Evolutionary conservation across 2,888 invertebrate genomes (phyloP).

Genomic region (Muscina levida): DNA sequence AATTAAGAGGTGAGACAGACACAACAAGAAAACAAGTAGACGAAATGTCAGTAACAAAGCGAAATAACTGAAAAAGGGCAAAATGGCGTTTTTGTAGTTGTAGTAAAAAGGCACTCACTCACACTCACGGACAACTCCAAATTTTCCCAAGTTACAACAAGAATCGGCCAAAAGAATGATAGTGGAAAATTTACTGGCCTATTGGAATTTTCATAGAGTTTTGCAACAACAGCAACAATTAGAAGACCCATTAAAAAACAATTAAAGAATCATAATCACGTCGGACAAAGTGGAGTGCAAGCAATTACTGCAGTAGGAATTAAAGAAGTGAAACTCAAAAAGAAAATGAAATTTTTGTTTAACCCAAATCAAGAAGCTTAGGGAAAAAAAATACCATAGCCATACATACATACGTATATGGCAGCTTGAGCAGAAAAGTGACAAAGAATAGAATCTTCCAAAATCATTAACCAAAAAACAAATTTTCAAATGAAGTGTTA

Average conservation of each 20-base stretch:
- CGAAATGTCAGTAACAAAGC: constrained; percentile 69
- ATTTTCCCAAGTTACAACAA: too few relatives aligned
- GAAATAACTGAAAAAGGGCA: constrained; percentile 71
- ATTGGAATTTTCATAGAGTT: constrained; percentile 22
- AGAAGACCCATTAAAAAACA: constrained; percentile 42
- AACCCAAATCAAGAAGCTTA: neutral
- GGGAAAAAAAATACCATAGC: neutral
- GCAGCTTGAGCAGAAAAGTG: too few relatives aligned
- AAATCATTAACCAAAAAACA: too few relatives aligned
- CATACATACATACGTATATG: neutral
- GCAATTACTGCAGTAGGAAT: too few relatives aligned
- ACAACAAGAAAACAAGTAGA: constrained; percentile 57
- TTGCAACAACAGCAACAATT: neutral
- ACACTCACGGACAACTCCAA: neutral
- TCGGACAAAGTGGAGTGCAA: neutral
- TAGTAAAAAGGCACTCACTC: constrained; percentile 35
- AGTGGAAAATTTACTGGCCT: constrained; percentile 34
- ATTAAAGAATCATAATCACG: constrained; percentile 36
- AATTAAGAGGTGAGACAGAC: constrained; percentile 50
- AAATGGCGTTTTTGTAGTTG: constrained; percentile 73
- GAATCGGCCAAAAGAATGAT: constrained; percentile 1
- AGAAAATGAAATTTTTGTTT: constrained; percentile 10
- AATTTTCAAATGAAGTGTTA: too few relatives aligned
- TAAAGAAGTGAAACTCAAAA: constrained; percentile 1
- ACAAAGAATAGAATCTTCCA: too few relatives aligned